Evolutionary conservation across 2,888 invertebrate species (phyloP), one percentile per base, ranked within the genome.

Genomic region (Apoderus coryli): DNA sequence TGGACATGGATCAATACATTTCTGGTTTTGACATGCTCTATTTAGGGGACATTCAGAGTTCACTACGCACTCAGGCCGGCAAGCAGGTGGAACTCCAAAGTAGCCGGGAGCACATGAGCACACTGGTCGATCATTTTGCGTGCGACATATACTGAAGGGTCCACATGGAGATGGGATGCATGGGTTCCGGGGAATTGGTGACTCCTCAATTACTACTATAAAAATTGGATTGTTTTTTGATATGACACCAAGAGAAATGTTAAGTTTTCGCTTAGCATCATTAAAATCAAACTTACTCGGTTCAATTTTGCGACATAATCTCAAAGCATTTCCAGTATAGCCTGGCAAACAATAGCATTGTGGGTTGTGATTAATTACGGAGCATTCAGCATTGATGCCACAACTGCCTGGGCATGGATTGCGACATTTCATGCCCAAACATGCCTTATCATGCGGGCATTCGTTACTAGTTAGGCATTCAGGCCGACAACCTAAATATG

Each of bases 131-230:
- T 72, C 72, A 45, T 75, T 72, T 46, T 71, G 65, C 28, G 68
- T 67, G 32, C 75, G 69, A 58, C 82, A 82, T 45, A 72, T 65
- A 58, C 80, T 79, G 52, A 79, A 76, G 7, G 78, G 72, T 38
- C 81, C 81, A 56, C 82, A 82, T 37, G 80, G 80, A 42, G 77
- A 74, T 36, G 80, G 79, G 47, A 69, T 61, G 52, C 82, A 82
- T 13, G 79, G 79, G 52, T 76, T 68, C 50, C 61, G 53, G n/a
- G n/a, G n/a, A n/a, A n/a, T n/a, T 49, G 60, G 64, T 41, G 59
- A 60, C 47, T 62, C 50, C 41, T 53, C 56, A 40, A 44, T 28
- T 38, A 50, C 41, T n/a, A n/a, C n/a, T n/a, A n/a, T n/a, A n/a
- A n/a, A n/a, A n/a, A n/a, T n/a, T n/a, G n/a, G n/a, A n/a, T n/a